phyloP scores from a whole-genome alignment of 2,113 vertebrate genomes.

The Eulacestoma nigropectus region DNA sequence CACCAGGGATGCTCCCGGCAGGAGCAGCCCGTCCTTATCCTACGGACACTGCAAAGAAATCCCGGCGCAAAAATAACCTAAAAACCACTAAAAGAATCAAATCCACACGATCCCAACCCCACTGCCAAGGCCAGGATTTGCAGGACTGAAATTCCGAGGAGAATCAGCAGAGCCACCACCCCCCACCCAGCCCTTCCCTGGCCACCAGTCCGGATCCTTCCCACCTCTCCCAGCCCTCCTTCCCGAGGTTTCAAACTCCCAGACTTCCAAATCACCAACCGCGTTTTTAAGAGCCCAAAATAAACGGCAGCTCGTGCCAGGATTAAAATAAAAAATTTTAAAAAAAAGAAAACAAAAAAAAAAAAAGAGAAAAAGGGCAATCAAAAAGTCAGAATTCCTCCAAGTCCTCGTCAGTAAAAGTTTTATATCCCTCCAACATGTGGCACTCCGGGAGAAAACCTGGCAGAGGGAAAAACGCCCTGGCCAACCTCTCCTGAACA shows the following conservation, averaged over 20 bases:
- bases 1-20: not conserved
- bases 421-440: slow-evolving; percentile 61
- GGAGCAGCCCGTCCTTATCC: accelerated
- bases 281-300: not conserved
- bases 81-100: accelerated
- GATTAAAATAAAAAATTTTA: too few species aligned
- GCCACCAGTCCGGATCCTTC: not conserved
- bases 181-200: not conserved
- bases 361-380: not conserved
- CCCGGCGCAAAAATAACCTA: not conserved
- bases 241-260: not conserved
- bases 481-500: not conserved
- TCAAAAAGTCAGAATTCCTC: slow-evolving; percentile 41
- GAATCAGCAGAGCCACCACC: not conserved
- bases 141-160: not conserved
- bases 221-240: not conserved
- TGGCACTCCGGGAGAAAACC: slow-evolving; percentile 27
- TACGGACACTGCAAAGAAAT: accelerated
- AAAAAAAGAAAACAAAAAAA: not conserved
- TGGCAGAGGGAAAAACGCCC: slow-evolving; percentile 14
- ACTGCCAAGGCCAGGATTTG: accelerated
- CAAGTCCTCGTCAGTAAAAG: slow-evolving; percentile 22
- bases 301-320: not conserved
- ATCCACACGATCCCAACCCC: not conserved
- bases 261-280: not conserved